Evolutionary conservation across 1,140 invertebrate genomes (phyloP).

Genomic region (Diploscapter pachys): DNA sequence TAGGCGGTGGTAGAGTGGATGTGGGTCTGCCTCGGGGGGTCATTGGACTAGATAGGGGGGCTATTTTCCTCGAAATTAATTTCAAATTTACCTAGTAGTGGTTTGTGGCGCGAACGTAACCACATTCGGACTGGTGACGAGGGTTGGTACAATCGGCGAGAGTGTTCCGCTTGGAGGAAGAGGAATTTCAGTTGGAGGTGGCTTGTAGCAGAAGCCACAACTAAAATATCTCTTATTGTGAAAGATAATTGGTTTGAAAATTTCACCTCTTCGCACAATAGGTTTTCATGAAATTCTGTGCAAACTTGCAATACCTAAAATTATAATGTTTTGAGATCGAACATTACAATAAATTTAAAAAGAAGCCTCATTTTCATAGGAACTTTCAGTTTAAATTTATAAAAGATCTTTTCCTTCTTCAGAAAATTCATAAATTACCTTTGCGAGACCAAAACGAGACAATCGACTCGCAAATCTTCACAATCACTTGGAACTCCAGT

Average conservation of each 20-base stretch:
- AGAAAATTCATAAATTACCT: conserved; percentile 33
- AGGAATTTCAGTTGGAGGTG: conserved; percentile 49
- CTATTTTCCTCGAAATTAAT: background rate
- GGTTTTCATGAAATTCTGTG: conserved; percentile 49
- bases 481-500: conserved; percentile 36
- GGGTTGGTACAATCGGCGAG: conserved; percentile 15
- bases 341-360: no score
- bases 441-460: conserved; percentile 50
- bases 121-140: conserved; percentile 18
- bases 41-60: background rate
- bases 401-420: background rate
- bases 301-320: conserved; percentile 48
- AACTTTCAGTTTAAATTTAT: no score
- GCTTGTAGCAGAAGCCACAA: conserved; percentile 55
- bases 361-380: no score
- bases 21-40: background rate
- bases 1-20: conserved; percentile 9
- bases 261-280: conserved; percentile 47
- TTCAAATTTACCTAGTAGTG: no score
- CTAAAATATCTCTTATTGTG: no score
- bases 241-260: no score
- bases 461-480: conserved; percentile 61
- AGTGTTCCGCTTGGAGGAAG: background rate
- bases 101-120: conserved; percentile 19
- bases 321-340: background rate